A percentile compares a stretch with the other conserved stretches of the same genome.
These are phyloP conservation scores for Torymus aiolomorphi DNA, from an alignment of 2,888 invertebrate genomes.

Conservation along the genomic window DNA sequence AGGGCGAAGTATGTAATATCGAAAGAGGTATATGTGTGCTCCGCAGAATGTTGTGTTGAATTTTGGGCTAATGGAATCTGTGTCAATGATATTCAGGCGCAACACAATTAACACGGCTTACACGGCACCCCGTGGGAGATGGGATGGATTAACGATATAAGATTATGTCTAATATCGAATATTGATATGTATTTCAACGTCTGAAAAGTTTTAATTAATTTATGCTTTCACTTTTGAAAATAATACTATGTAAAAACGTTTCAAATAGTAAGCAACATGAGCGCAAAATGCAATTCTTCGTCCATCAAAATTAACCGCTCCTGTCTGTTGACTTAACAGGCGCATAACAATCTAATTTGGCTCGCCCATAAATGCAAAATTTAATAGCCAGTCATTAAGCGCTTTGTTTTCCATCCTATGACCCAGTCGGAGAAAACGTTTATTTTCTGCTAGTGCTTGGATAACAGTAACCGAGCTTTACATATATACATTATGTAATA, in stretches of 20 bases:
- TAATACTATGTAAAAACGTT: background rate
- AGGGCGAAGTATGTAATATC: too few relatives aligned
- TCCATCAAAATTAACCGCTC: background rate
- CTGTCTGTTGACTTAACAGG: constrained; percentile 8
- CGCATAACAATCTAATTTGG: constrained; percentile 9
- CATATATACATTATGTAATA: too few relatives aligned
- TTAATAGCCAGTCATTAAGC: background rate
- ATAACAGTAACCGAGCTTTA: too few relatives aligned
- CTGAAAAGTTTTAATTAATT: too few relatives aligned
- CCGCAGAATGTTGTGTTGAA: background rate
- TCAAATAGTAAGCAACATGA: background rate
- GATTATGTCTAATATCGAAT: too few relatives aligned
- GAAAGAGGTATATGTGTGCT: too few relatives aligned
- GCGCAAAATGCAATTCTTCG: background rate
- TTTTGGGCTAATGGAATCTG: too few relatives aligned
- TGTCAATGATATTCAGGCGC: too few relatives aligned
- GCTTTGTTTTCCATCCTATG: constrained; percentile 10
- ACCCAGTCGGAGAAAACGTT: background rate
- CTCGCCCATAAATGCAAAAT: constrained; percentile 10
- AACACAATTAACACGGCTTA: too few relatives aligned
- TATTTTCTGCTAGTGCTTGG: background rate
- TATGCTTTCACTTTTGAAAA: background rate
- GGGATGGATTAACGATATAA: too few relatives aligned
- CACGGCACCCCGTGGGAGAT: too few relatives aligned
- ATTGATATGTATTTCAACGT: too few relatives aligned